phyloP scores from a whole-genome alignment of 2,797 vertebrate genomes.

The Lacerta agilis region DNA sequence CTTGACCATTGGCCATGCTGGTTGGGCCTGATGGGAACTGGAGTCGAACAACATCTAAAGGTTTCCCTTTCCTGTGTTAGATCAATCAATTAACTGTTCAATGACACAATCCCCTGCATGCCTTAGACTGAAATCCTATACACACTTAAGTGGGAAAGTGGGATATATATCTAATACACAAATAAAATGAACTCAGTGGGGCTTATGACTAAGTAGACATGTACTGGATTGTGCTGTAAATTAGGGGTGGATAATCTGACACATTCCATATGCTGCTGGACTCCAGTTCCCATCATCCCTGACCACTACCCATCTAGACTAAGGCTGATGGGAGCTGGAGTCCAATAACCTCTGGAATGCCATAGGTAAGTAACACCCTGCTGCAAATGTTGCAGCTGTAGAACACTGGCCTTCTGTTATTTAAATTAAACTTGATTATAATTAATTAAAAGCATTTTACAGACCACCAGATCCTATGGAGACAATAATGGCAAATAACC shows the following conservation, averaged over 20 bases:
- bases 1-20: neutral
- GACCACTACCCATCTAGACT: no score
- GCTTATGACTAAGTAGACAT: no score
- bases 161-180: no score
- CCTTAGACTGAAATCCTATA: neutral
- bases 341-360: no score
- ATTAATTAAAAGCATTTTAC: neutral
- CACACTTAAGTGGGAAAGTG: neutral
- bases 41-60: neutral
- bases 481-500: neutral
- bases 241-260: no score
- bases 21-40: neutral
- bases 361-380: no score
- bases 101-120: neutral
- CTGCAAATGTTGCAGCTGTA: neutral
- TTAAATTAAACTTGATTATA: neutral
- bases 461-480: neutral
- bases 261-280: no score
- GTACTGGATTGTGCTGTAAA: no score
- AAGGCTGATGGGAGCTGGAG: no score
- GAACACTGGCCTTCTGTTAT: neutral
- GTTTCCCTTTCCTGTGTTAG: neutral
- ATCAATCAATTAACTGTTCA: neutral
- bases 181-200: no score
- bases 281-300: no score